Conservation (phyloP, 2,888 invertebrate genomes). For the Choristoneura rosaceana region DNA sequence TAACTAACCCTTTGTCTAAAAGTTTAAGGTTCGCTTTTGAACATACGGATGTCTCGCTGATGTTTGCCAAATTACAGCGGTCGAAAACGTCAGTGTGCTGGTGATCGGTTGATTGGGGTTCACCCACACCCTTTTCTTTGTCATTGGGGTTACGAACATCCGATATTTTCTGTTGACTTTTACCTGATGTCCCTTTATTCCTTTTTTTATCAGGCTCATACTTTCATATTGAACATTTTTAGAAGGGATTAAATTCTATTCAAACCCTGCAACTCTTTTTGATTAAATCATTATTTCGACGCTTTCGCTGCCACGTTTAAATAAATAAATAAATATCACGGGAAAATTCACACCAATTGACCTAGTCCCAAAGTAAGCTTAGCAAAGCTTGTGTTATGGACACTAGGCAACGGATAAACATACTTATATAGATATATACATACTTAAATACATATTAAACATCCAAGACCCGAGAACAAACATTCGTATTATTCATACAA, state of each 20-base stretch:
- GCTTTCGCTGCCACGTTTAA: not conserved
- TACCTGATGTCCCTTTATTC: not conserved
- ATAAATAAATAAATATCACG: no score
- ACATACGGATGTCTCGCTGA: not conserved
- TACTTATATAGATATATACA: no score
- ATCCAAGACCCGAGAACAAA: no score
- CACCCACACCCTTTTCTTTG: constrained; percentile 28
- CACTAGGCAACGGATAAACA: no score
- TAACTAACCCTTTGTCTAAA: not conserved
- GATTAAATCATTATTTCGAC: not conserved
- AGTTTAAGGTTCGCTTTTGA: not conserved
- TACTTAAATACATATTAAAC: no score
- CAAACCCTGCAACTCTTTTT: no score
- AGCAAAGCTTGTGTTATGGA: no score
- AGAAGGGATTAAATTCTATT: no score
- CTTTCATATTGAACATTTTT: not conserved
- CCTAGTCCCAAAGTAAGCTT: no score
- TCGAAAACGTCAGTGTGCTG: constrained; percentile 1
- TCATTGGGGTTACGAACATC: constrained; percentile 11
- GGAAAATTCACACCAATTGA: no score
- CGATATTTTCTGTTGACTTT: not conserved
- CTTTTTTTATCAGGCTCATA: not conserved
- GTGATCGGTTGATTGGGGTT: constrained; percentile 24
- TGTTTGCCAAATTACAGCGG: constrained; percentile 5
- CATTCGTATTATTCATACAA: no score